Evolutionary conservation across 1,140 invertebrate species (phyloP), one percentile per base, ranked within the genome.

Genomic region (Drosophila funebris): DNA sequence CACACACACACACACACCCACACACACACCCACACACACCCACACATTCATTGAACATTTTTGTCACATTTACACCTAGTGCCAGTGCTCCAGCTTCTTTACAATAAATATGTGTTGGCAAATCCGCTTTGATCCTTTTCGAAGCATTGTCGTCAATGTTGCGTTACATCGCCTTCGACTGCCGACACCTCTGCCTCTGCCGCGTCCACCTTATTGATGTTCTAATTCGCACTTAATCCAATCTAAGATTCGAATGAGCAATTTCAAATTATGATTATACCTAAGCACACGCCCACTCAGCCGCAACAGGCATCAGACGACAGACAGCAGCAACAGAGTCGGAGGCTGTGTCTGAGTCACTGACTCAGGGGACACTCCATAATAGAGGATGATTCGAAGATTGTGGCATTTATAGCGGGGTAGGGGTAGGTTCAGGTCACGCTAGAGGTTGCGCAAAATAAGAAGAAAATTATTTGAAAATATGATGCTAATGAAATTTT

Each of bases 261-360:
- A 87, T 87, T 87, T 87, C 78, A 88, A 88, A 87, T 87, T 87
- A 87, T 87, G 83, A 87, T 87, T 87, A 87, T 88, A 83, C 84
- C 83, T 83, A 74, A 61, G 73, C 76, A 56, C 66, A 63, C 56
- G 78, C 76, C 83, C 82, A 82, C 46, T 83, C 83, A 87, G 83
- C 70, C 82, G 82, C 83, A 78, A 82, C 74, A 77, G 68, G 73
- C 78, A 54, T 50, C 62, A 56, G 46, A 18, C 27, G 16, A 14
- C 20, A 31, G 27, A 24, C 39, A 36, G 68, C 22, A 31, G 39
- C 18, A 56, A 44, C 66, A 7, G 14, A 41, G 39, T 41, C 14
- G 7, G 48, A 52, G 27, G 18, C 14, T 2, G 20, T 39, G 11
- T 20, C 57, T 14, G 27, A 53, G 61, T 43, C 60, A 43, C 37